phyloP scores from a whole-genome alignment of 2,888 invertebrate species.

The Pollenia amentaria region DNA sequence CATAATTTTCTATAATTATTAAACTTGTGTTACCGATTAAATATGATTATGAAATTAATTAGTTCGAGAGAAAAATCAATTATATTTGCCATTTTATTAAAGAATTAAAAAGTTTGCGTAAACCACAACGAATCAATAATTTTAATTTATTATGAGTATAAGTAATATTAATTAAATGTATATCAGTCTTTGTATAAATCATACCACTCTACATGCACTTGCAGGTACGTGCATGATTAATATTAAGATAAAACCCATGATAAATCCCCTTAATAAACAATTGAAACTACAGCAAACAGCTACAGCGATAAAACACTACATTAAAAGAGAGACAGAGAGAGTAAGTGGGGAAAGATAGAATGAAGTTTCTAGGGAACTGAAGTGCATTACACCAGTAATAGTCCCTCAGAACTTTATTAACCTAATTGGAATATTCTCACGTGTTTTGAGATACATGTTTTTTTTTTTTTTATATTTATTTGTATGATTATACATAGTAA shows the following conservation, averaged over 20 bases:
- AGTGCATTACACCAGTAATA: background rate
- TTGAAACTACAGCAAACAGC: background rate
- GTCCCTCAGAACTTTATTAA: slow-evolving; percentile 45
- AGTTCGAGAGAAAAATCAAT: background rate
- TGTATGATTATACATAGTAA: background rate
- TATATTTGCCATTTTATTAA: background rate
- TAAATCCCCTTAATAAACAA: background rate
- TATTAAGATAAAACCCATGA: background rate
- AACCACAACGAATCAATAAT: background rate
- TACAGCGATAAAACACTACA: background rate
- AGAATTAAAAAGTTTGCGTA: background rate
- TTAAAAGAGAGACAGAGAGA: too few relatives aligned
- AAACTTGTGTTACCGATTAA: background rate
- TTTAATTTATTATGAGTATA: background rate
- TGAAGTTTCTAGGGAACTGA: background rate
- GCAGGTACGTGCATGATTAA: slow-evolving; percentile 8
- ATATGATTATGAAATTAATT: background rate
- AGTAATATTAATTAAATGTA: too few relatives aligned
- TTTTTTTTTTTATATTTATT: background rate
- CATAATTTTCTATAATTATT: too few relatives aligned
- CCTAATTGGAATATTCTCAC: slow-evolving; percentile 54
- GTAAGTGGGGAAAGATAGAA: too few relatives aligned
- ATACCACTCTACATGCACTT: background rate
- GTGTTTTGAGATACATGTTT: background rate
- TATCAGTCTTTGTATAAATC: background rate